A percentile compares a stretch with the other conserved stretches of the same genome.
These are phyloP conservation scores for Orthosia gothica DNA, from an alignment of 2,888 invertebrate genomes.

Conservation along the genomic window DNA sequence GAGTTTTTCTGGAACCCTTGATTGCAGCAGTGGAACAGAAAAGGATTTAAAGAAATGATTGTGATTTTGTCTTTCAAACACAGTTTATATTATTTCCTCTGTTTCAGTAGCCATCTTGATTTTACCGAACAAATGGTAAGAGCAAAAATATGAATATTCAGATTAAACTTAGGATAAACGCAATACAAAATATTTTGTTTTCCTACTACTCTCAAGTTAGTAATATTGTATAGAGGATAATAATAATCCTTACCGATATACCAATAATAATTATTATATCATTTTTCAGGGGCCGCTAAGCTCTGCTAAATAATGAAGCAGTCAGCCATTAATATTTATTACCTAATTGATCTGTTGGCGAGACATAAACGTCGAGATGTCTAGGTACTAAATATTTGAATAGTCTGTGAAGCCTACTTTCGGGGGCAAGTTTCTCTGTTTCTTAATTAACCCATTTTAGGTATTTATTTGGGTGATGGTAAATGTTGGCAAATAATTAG, in stretches of 20 bases:
- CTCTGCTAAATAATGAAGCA: constrained; percentile 21
- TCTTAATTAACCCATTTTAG: neutral
- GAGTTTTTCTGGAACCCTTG: too few species aligned
- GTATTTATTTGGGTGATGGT: neutral
- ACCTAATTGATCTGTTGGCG: constrained; percentile 20
- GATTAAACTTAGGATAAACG: constrained; percentile 7
- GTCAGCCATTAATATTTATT: constrained; percentile 26
- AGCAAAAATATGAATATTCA: neutral
- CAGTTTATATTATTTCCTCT: too few species aligned
- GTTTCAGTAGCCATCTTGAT: neutral
- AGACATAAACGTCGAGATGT: constrained; percentile 9
- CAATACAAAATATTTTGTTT: constrained; percentile 5
- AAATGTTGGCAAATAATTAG: neutral
- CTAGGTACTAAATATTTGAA: constrained; percentile 23
- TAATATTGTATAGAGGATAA: constrained; percentile 25
- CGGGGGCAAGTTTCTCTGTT: neutral
- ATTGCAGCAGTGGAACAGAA: too few species aligned
- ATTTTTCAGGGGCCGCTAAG: constrained; percentile 20
- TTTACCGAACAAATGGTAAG: neutral
- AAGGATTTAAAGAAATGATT: too few species aligned
- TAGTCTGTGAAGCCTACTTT: neutral
- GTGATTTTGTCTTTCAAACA: too few species aligned
- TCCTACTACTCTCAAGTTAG: constrained; percentile 6
- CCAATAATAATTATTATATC: constrained; percentile 22
- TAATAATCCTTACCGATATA: constrained; percentile 1